Evolutionary conservation across 2,797 vertebrate genomes (phyloP), one percentile per base, ranked within the genome.

Genomic region (Enteromius treurensis): DNA sequence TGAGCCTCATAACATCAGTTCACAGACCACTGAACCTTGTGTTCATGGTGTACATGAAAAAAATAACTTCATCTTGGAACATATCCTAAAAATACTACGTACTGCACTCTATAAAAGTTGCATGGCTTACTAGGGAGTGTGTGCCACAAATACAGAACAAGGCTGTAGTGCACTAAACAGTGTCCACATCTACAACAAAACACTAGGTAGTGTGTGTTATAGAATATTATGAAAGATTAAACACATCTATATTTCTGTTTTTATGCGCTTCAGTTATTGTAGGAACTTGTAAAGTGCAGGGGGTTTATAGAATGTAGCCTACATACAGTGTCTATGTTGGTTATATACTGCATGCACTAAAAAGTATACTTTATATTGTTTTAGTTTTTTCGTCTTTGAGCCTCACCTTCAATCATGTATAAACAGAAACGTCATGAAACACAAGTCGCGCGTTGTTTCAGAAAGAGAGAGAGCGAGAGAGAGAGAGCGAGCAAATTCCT

Each of bases 401-500:
- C 4, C 17, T 74, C 47, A 51, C 14, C 14, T 47, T 70, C 14
- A 70, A 23, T 26, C 23, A n/a, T 37, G 37, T 14, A 21, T 42
- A 69, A 23, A 23, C 15, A 62, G 34, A 65, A 78, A 17, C 32
- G 21, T 71, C 68, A 3, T 23, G 19, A 68, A 40, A 32, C 62
- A 34, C 21, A 49, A 73, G 70, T 73, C 70, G 47, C 26, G 19
- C 51, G 73, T 58, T 76, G 14, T 32, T 17, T 26, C 8, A 70
- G 5, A 69, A 21, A 79, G 60, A 79, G 60, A 67, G 45, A 77
- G 40, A 64, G 58, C 34, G 34, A 34, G 26, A 74, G 62, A 67
- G 62, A 60, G 40, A 64, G n/a, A 47, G 37, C 40, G 71, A 26
- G 71, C 14, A 0, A 11, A 32, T 64, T 49, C 26, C 26, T 69